A percentile compares a stretch with the other conserved stretches of the same genome.
These are phyloP conservation scores for Neopelma chrysocephalum DNA, from an alignment of 2,797 vertebrate species.

Conservation along the genomic window DNA sequence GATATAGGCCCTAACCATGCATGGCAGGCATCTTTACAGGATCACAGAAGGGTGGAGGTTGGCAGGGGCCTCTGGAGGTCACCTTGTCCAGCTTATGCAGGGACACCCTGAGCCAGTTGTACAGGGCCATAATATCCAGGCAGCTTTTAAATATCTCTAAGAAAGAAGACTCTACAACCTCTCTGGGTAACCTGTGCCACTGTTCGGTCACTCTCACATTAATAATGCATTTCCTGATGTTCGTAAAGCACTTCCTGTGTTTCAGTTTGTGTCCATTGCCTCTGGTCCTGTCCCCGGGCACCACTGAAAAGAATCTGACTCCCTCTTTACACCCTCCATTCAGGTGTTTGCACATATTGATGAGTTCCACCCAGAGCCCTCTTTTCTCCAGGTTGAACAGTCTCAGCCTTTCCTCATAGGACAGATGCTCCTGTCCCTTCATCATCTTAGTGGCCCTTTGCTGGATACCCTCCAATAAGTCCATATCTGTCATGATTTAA, in stretches of 20 bases:
- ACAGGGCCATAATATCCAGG: neutral
- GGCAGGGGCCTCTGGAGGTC: neutral
- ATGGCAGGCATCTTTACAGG: neutral
- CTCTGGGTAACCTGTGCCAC: neutral
- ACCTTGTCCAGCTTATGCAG: neutral
- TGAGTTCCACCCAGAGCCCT: neutral
- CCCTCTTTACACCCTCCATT: neutral
- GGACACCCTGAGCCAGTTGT: neutral
- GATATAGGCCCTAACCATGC: accelerated
- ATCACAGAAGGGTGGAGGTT: neutral
- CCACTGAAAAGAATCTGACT: neutral
- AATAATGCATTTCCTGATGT: neutral
- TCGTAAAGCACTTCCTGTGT: neutral
- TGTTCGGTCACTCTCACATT: neutral
- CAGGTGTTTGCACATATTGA: neutral
- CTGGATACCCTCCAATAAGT: neutral
- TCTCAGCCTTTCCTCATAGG: neutral
- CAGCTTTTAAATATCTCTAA: neutral
- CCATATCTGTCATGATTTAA: neutral
- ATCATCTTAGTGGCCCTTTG: neutral
- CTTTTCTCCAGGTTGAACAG: neutral
- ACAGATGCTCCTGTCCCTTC: neutral
- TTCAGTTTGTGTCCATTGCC: neutral
- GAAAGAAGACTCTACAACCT: neutral
- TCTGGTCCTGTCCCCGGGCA: neutral